Evolutionary conservation across 2,888 invertebrate species (phyloP).

Genomic region (Lydus trimaculatus): DNA sequence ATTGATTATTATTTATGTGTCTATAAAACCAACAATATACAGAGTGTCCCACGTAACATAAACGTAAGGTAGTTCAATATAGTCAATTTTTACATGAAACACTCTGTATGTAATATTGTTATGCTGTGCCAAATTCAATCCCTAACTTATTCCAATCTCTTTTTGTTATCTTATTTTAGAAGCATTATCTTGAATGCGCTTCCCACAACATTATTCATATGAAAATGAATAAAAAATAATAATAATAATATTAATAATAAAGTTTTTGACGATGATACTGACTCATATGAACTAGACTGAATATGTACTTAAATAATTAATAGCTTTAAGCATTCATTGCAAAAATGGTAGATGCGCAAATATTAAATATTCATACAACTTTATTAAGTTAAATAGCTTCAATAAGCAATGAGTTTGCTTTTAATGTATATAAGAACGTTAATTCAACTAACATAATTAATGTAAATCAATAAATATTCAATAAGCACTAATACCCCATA

Average conservation of each 20-base stretch:
- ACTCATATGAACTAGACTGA: not conserved
- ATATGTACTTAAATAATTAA: not conserved
- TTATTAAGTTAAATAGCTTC: not conserved
- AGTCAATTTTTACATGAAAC: not conserved
- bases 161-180: not conserved
- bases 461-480: too few species aligned
- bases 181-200: not conserved
- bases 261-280: not conserved
- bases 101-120: not conserved
- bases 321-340: not conserved
- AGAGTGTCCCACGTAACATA: too few species aligned
- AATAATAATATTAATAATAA: too few species aligned
- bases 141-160: not conserved
- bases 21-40: too few species aligned
- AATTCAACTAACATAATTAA: too few species aligned
- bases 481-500: too few species aligned
- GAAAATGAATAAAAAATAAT: not conserved
- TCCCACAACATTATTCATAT: not conserved
- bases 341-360: conserved; percentile 2
- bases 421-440: too few species aligned
- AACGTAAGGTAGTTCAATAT: too few species aligned
- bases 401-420: not conserved
- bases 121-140: not conserved
- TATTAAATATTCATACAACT: not conserved
- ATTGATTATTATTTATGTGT: too few species aligned